A percentile compares a stretch with the other conserved stretches of the same genome.
Conservation (phyloP, 2,113 vertebrate species). For the Ctenomys sociabilis region DNA sequence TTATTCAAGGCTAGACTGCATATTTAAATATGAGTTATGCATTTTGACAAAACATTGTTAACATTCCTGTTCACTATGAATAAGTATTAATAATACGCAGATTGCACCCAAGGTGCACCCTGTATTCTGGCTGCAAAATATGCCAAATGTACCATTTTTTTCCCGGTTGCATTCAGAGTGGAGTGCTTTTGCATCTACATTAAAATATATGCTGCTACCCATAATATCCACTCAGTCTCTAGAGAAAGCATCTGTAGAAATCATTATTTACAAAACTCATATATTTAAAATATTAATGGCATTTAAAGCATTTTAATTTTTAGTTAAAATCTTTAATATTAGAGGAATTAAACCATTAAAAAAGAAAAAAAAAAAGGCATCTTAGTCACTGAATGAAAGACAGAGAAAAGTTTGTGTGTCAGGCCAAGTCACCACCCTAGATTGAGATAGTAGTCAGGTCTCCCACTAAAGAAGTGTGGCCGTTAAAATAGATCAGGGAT, state of each 20-base stretch:
- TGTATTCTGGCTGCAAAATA: constrained; percentile 59
- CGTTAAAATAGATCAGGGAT: neutral
- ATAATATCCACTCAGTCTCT: neutral
- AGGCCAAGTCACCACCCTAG: neutral
- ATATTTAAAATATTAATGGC: neutral
- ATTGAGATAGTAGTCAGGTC: neutral
- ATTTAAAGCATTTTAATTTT: constrained; percentile 54
- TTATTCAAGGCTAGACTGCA: constrained; percentile 74
- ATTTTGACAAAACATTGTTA: constrained; percentile 79
- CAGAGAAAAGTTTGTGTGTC: neutral
- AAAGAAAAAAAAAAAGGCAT: neutral
- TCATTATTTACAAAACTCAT: neutral
- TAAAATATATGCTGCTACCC: constrained; percentile 57
- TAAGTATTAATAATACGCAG: constrained; percentile 73
- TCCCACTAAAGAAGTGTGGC: neutral
- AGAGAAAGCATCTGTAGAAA: constrained; percentile 49
- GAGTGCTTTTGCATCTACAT: constrained; percentile 38
- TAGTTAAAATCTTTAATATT: constrained; percentile 44
- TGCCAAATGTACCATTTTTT: constrained; percentile 56
- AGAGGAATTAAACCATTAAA: constrained; percentile 39
- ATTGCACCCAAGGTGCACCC: constrained; percentile 60
- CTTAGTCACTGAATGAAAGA: neutral
- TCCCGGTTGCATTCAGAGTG: constrained; percentile 39
- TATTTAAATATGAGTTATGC: constrained; percentile 75
- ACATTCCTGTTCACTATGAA: constrained; percentile 68